Conservation (phyloP, 2,797 vertebrate genomes). For the Anas capensis region DNA sequence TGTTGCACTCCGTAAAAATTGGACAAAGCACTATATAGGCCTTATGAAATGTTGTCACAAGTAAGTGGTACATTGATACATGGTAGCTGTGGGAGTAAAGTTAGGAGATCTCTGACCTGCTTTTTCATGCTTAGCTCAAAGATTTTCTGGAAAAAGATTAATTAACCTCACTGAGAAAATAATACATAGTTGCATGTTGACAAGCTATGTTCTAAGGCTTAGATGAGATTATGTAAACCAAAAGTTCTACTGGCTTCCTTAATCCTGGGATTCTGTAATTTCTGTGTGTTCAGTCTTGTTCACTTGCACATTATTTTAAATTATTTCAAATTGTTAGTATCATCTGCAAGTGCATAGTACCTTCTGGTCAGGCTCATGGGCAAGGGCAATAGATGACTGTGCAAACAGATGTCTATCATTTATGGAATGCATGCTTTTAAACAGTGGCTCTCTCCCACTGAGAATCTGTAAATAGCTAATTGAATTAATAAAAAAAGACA, state of each 20-base stretch:
- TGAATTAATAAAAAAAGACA: neutral
- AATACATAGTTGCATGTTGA: neutral
- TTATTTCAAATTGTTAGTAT: neutral
- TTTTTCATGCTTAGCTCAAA: neutral
- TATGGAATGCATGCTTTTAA: neutral
- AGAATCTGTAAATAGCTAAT: neutral
- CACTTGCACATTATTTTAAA: neutral
- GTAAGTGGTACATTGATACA: fast-evolving
- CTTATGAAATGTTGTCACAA: neutral
- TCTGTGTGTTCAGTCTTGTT: neutral
- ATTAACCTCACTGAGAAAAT: neutral
- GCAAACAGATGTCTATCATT: neutral
- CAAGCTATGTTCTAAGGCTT: neutral
- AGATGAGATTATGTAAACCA: neutral
- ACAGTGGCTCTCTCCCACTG: neutral
- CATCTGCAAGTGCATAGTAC: neutral
- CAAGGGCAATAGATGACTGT: neutral
- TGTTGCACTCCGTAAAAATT: neutral
- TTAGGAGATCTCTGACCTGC: neutral
- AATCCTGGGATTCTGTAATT: neutral
- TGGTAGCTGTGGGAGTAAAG: neutral
- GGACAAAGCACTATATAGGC: neutral
- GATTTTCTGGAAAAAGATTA: neutral
- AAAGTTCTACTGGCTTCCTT: neutral
- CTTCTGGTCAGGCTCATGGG: neutral